phyloP scores from a whole-genome alignment of 2,113 vertebrate genomes.

The Merops nubicus region DNA sequence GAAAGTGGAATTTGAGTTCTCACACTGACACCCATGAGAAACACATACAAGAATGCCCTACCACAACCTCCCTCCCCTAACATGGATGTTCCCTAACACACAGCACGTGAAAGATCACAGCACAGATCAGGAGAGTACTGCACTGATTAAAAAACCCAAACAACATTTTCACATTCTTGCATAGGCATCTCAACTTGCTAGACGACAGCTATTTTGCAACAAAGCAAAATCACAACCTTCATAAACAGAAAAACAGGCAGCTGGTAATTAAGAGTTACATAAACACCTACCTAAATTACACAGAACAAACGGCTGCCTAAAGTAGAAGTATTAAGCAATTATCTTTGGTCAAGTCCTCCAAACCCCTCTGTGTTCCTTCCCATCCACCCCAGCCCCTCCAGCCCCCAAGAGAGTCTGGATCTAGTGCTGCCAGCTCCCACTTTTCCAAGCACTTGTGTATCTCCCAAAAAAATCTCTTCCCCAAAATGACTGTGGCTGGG shows the following conservation, averaged over 20 bases:
- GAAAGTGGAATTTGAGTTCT: not conserved
- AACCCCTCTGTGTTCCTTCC: not conserved
- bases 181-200: not conserved
- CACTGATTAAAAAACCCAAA: not conserved
- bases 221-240: conserved; percentile 19
- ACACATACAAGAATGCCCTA: not conserved
- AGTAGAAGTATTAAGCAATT: not conserved
- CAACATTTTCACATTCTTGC: not conserved
- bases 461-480: not conserved
- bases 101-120: accelerated
- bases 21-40: not conserved
- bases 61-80: not conserved
- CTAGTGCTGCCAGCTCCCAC: not conserved
- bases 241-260: conserved; percentile 18
- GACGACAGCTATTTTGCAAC: conserved; percentile 2
- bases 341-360: not conserved
- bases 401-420: not conserved
- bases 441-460: not conserved
- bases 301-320: not conserved
- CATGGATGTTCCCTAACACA: not conserved
- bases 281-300: conserved; percentile 31
- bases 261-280: conserved; percentile 42
- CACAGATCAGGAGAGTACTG: not conserved
- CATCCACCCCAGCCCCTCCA: not conserved
- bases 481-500: not conserved